Conservation (phyloP, 2,113 vertebrate genomes). For the Daubentonia madagascariensis region DNA sequence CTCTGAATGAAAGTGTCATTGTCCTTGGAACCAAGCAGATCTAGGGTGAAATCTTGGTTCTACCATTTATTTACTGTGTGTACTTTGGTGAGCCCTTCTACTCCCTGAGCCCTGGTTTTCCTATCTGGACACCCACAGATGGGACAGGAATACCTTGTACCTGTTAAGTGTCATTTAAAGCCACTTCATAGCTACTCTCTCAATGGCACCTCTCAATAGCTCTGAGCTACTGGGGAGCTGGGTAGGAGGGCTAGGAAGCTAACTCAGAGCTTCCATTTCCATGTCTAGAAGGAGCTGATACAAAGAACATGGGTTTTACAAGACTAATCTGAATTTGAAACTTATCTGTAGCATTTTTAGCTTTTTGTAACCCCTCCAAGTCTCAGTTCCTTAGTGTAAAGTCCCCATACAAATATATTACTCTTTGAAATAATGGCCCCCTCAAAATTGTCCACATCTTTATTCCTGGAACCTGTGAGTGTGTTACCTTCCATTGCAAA, state of each 20-base stretch:
- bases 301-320: not conserved
- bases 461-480: not conserved
- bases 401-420: not conserved
- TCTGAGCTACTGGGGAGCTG: not conserved
- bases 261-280: not conserved
- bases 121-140: not conserved
- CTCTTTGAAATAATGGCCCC: not conserved
- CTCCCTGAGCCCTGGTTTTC: not conserved
- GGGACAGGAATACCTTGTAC: not conserved
- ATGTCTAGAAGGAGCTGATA: not conserved
- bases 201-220: not conserved
- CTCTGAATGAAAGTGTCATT: not conserved
- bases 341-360: not conserved
- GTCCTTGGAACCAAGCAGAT: not conserved
- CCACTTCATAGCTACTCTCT: not conserved
- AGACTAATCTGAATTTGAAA: not conserved
- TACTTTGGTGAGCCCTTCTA: not conserved
- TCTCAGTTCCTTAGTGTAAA: not conserved
- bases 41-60: not conserved
- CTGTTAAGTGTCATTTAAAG: not conserved
- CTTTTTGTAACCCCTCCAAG: not conserved
- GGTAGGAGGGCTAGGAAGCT: not conserved
- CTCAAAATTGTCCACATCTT: not conserved
- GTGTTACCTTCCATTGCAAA: not conserved
- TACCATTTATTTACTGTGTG: not conserved